Conservation (phyloP, 2,113 vertebrate species). For the Edolisoma coerulescens region DNA sequence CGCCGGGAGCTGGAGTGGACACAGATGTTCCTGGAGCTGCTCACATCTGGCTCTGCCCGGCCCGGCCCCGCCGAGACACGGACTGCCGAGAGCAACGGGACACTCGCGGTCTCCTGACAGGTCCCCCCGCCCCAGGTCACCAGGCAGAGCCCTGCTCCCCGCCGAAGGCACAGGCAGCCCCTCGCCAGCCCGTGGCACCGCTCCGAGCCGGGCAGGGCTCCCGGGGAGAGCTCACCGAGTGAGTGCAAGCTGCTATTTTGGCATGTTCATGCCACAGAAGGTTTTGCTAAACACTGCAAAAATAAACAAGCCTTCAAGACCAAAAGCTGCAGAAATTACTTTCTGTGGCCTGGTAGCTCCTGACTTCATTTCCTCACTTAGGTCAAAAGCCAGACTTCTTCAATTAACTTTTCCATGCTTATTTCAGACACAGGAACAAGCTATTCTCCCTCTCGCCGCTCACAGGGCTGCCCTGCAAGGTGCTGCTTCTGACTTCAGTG, state of each 20-base stretch:
- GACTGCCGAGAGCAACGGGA: neutral
- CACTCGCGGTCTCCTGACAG: neutral
- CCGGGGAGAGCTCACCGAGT: conserved; percentile 52
- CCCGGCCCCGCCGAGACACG: neutral
- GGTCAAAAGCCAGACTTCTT: conserved; percentile 56
- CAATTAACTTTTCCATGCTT: conserved; percentile 18
- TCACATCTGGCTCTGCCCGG: neutral
- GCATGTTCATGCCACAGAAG: conserved; percentile 38
- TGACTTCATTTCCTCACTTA: conserved; percentile 57
- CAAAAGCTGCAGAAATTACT: conserved; percentile 47
- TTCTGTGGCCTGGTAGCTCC: conserved; percentile 48
- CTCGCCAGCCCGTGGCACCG: neutral
- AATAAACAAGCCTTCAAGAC: conserved; percentile 51
- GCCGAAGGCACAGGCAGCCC: neutral
- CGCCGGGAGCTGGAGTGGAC: conserved; percentile 73
- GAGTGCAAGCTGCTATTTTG: conserved; percentile 69
- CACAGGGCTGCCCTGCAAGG: conserved; percentile 60
- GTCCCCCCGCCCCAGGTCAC: neutral
- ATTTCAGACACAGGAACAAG: conserved; percentile 34
- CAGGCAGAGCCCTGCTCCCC: neutral
- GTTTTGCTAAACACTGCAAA: conserved; percentile 41
- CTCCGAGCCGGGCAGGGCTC: neutral
- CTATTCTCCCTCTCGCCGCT: conserved; percentile 25
- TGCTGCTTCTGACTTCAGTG: neutral
- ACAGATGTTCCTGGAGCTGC: conserved; percentile 42